These are phyloP conservation scores for Ostrea denselamellosa DNA, from an alignment of 1,140 invertebrate species.

Conservation along the genomic window DNA sequence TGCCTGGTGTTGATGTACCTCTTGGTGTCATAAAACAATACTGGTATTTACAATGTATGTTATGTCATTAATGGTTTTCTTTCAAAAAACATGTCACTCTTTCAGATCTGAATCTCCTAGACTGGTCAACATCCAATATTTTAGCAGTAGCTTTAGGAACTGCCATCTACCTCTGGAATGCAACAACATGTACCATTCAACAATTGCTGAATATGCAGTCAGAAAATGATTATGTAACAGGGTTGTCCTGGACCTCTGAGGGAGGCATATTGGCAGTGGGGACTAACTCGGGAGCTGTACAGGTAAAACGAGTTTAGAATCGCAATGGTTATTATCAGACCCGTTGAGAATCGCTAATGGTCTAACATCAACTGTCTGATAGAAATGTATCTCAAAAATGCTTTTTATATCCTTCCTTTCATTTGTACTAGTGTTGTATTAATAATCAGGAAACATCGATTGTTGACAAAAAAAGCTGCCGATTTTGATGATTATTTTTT, in stretches of 20 bases:
- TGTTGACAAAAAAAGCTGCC: no score
- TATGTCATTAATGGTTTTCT: neutral
- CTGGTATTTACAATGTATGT: no score
- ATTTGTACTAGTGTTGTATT: no score
- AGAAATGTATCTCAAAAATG: no score
- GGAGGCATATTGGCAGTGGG: slow-evolving; percentile 92
- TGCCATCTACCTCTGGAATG: slow-evolving; percentile 97
- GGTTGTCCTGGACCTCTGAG: slow-evolving; percentile 46
- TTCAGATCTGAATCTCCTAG: slow-evolving; percentile 94
- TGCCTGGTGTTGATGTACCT: no score
- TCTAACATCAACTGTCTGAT: no score
- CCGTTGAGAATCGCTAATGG: no score
- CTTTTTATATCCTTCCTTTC: no score
- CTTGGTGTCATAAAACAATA: no score
- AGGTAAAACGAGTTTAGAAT: slow-evolving; percentile 46
- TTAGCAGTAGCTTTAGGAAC: slow-evolving; percentile 92
- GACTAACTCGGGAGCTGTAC: slow-evolving; percentile 85
- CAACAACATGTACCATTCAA: slow-evolving; percentile 91
- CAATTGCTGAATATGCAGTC: slow-evolving; percentile 85
- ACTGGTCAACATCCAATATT: slow-evolving; percentile 94
- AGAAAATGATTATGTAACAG: slow-evolving; percentile 67
- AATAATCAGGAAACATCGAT: no score
- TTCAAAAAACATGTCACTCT: neutral
- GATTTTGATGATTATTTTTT: no score
- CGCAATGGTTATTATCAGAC: no score